Evolutionary conservation across 2,888 invertebrate genomes (phyloP), one percentile per base, ranked within the genome.

Genomic region (Synanthedon formicaeformis): DNA sequence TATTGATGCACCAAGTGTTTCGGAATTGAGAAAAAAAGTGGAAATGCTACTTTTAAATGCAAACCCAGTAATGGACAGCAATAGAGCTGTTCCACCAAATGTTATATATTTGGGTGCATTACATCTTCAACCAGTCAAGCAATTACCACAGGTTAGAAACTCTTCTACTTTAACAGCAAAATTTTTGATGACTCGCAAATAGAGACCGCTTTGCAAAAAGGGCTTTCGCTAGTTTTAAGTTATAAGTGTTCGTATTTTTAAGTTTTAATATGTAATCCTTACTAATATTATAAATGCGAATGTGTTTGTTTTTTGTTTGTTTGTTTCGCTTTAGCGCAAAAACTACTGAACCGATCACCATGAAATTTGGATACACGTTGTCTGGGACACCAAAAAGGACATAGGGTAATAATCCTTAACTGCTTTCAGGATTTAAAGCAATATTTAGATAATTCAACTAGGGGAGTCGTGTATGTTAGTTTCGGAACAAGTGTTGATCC

Each of bases 31-130:
- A 10, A 54, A 63, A 1, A 70, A 68, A 41, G 58, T 78, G 8
- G 73, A 75, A 54, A 59, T 84, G 62, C 55, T 83, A 41, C 73
- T 87, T 52, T 50, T 81, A 0, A 86, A 83, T 57, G 64, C 69
- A 2, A 75, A 85, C 60, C 73, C 76, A 1, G 51, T 76, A n/a
- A 74, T 77, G 64, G 68, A 67, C 27, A 59, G 58, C 1, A 70
- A 74, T 54, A 67, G 77, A 41, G 83, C 88, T 10, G 60, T 78
- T 2, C 69, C 81, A 6, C 81, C 85, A 0, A 72, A 69, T 55
- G 58, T 81, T 16, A 54, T 84, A 8, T 74, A 69, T 50, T 69
- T 82, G 52, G 82, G 82, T 41, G 81, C 81, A 2, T 59, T 78
- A 40, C 82, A 81, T 58, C 62, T 74, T 41, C 66, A 60, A 23